These are phyloP conservation scores for Hirundichthys speculiger DNA, from an alignment of 2,113 vertebrate genomes.

Conservation along the genomic window DNA sequence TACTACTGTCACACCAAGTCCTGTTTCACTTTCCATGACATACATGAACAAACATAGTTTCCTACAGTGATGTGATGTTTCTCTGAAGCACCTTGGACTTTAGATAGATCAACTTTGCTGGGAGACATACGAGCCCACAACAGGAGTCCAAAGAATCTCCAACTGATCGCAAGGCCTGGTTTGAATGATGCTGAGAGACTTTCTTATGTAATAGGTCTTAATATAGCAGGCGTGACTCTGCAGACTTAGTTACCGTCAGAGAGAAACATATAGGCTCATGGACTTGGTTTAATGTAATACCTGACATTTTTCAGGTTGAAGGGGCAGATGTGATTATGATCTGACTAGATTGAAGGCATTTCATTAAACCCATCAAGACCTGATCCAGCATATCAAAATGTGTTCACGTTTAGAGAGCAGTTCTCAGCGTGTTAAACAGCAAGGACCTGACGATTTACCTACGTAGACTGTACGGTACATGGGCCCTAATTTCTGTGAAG, in stretches of 20 bases:
- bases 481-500: no score
- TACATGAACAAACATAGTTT: constrained; percentile 4
- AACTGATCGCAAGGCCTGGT: constrained; percentile 25
- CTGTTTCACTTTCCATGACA: constrained; percentile 16
- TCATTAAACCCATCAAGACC: not conserved
- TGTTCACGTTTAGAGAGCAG: not conserved
- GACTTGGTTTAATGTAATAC: constrained; percentile 3
- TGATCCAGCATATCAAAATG: not conserved
- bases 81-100: constrained; percentile 21
- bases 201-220: constrained; percentile 43
- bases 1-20: constrained; percentile 1
- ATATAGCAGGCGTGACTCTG: constrained; percentile 37
- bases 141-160: constrained; percentile 23
- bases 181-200: constrained; percentile 37
- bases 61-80: constrained; percentile 5
- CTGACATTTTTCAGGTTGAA: not conserved
- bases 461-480: no score
- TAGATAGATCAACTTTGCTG: constrained; percentile 19
- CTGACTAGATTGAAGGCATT: not conserved
- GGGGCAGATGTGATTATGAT: not conserved
- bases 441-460: no score
- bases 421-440: no score
- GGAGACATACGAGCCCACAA: constrained; percentile 13
- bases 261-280: constrained; percentile 2
- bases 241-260: constrained; percentile 12